Percentiles rank a stretch among this genome's conserved stretches.
These are phyloP conservation scores for Enteromius treurensis DNA, from an alignment of 2,797 vertebrate species.

Conservation along the genomic window DNA sequence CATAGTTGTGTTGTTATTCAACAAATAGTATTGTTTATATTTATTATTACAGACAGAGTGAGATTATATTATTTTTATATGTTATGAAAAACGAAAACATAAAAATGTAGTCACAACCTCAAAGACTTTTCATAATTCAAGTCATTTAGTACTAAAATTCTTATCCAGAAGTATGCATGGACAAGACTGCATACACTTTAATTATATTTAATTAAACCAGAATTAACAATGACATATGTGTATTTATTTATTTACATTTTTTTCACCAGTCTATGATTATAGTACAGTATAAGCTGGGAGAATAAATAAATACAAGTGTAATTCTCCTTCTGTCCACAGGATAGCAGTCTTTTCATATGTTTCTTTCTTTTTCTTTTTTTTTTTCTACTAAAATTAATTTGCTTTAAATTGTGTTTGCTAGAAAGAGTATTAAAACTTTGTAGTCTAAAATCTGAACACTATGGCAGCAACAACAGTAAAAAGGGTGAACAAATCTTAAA, in stretches of 20 bases:
- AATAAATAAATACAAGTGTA: background rate
- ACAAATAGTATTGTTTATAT: too few relatives aligned
- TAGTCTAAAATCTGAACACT: background rate
- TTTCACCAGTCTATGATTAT: background rate
- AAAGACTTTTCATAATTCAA: background rate
- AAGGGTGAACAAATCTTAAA: background rate
- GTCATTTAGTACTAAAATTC: background rate
- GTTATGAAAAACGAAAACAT: background rate
- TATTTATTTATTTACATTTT: background rate
- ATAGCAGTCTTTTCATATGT: background rate
- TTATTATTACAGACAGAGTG: background rate
- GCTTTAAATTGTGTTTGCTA: background rate
- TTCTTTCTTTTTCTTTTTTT: background rate
- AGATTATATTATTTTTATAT: too few relatives aligned
- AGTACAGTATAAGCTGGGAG: background rate
- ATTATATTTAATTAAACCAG: background rate
- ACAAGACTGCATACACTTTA: background rate
- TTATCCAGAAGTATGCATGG: background rate
- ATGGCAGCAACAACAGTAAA: background rate
- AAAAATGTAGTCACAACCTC: background rate
- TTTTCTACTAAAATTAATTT: background rate
- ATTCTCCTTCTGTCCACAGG: conserved; percentile 6
- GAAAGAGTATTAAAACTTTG: background rate
- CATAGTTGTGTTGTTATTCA: background rate
- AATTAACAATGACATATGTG: background rate